Evolutionary conservation across 2,113 vertebrate genomes (phyloP).

Genomic region (Sorex fumeus): DNA sequence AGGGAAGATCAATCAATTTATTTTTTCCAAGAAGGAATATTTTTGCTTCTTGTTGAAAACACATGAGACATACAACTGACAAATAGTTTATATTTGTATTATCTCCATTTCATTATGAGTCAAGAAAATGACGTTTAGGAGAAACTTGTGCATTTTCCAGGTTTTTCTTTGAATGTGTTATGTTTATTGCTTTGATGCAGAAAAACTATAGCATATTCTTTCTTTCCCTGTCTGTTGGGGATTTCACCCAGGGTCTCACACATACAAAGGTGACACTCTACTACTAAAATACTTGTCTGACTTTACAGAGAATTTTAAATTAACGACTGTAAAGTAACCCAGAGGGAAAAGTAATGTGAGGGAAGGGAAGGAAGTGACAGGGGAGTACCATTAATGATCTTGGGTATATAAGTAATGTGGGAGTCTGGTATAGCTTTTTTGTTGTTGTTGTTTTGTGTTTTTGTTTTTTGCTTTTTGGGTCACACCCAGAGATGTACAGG

Average conservation of each 20-base stretch:
- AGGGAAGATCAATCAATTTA: not conserved
- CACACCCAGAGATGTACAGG: too few relatives aligned
- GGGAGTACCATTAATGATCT: too few relatives aligned
- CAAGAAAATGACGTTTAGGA: not conserved
- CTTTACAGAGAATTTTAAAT: not conserved
- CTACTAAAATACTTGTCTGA: too few relatives aligned
- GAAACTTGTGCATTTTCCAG: not conserved
- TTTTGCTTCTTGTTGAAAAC: not conserved
- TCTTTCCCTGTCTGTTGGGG: too few relatives aligned
- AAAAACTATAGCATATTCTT: not conserved
- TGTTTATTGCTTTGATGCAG: not conserved
- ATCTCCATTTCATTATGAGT: not conserved
- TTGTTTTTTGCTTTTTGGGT: too few relatives aligned
- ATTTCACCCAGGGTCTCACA: too few relatives aligned
- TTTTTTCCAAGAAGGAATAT: not conserved
- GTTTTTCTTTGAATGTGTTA: constrained; percentile 1
- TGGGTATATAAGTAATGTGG: too few relatives aligned
- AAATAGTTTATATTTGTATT: not conserved
- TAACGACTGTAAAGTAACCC: not conserved
- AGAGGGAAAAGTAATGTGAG: not conserved
- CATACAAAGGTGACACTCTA: too few relatives aligned
- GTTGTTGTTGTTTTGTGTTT: too few relatives aligned
- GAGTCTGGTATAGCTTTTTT: too few relatives aligned
- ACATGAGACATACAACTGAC: not conserved
- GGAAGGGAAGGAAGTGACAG: not conserved